These are phyloP conservation scores for Maccullochella peelii DNA, from an alignment of 2,113 vertebrate species.

Conservation along the genomic window DNA sequence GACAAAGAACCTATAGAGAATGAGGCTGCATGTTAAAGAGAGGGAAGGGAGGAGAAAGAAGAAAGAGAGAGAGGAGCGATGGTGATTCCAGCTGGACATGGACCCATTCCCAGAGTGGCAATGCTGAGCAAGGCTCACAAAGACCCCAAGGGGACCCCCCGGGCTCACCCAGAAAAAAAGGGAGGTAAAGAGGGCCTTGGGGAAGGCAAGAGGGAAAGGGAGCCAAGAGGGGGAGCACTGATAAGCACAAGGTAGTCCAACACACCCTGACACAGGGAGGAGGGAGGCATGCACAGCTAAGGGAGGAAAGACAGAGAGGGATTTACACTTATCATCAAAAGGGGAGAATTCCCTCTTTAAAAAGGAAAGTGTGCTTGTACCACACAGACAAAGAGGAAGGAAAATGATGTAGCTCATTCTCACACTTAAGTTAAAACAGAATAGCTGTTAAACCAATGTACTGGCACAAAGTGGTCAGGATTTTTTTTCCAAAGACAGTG, in stretches of 20 bases:
- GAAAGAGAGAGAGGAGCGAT: constrained; percentile 18
- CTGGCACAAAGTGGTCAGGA: constrained; percentile 9
- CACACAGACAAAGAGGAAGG: constrained; percentile 22
- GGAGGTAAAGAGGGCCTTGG: constrained; percentile 55
- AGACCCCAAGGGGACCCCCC: constrained; percentile 55
- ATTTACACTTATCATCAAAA: constrained; percentile 28
- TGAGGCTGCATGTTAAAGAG: constrained; percentile 41
- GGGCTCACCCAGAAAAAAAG: constrained; percentile 48
- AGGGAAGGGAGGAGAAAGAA: constrained; percentile 31
- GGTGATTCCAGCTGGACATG: constrained; percentile 67
- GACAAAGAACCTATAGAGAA: constrained; percentile 67
- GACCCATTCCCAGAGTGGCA: constrained; percentile 67
- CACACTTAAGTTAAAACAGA: constrained; percentile 6
- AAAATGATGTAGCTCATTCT: constrained; percentile 25
- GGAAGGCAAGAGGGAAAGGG: constrained; percentile 40
- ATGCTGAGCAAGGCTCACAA: constrained; percentile 60
- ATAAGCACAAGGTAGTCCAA: constrained; percentile 66
- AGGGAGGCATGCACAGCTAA: constrained; percentile 38
- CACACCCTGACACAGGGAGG: constrained; percentile 52
- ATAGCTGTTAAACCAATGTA: neutral
- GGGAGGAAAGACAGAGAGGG: constrained; percentile 35
- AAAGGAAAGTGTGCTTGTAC: constrained; percentile 21
- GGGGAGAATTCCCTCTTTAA: constrained; percentile 4
- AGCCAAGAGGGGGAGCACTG: constrained; percentile 62
- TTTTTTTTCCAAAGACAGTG: constrained; percentile 17